These are phyloP conservation scores for Subanguina moxae DNA, from an alignment of 1,140 invertebrate species.

Conservation along the genomic window DNA sequence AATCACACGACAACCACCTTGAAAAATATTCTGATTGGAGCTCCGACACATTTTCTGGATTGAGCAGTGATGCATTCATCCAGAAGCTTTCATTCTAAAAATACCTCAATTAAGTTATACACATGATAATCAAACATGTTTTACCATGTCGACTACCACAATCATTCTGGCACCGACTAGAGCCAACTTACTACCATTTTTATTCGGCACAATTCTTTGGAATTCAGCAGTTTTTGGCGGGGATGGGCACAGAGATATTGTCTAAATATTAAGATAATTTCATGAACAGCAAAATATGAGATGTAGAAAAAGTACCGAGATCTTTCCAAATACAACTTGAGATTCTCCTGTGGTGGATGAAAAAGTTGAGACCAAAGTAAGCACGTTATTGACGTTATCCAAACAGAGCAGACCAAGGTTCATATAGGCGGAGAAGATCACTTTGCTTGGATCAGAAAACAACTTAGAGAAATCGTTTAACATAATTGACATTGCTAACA, in stretches of 20 bases:
- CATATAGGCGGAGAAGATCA: constrained; percentile 2
- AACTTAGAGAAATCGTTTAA: not conserved
- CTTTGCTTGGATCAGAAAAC: not conserved
- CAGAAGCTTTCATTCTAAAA: not conserved
- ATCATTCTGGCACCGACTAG: constrained; percentile 20
- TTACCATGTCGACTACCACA: constrained; percentile 21
- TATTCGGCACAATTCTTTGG: constrained; percentile 18
- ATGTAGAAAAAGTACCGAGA: not conserved
- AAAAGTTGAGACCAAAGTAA: not conserved
- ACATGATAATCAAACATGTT: too few relatives aligned
- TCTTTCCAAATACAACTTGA: constrained; percentile 5
- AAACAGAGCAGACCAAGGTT: constrained; percentile 12
- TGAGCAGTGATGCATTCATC: not conserved
- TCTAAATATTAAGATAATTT: constrained; percentile 13
- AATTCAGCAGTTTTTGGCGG: constrained; percentile 15
- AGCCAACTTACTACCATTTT: constrained; percentile 18
- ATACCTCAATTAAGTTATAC: too few relatives aligned
- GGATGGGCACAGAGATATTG: constrained; percentile 7
- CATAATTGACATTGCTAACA: not conserved
- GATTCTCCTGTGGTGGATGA: not conserved
- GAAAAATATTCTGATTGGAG: constrained; percentile 1
- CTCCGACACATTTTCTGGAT: not conserved
- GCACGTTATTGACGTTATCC: not conserved
- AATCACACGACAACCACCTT: not conserved
- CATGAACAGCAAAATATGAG: not conserved